These are phyloP conservation scores for Leptura quadrifasciata DNA, from an alignment of 2,888 invertebrate genomes.

Conservation along the genomic window DNA sequence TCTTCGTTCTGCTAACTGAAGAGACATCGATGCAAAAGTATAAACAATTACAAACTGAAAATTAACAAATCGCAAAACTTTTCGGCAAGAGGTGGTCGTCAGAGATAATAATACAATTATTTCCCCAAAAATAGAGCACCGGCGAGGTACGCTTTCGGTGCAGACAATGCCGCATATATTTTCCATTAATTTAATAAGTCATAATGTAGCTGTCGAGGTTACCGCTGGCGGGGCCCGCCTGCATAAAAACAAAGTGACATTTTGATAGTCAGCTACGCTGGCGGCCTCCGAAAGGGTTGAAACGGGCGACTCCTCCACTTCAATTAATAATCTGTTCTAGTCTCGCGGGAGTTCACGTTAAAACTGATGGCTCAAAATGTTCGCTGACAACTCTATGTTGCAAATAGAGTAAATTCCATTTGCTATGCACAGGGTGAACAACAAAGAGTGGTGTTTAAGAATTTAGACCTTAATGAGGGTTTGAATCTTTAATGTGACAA, in stretches of 20 bases:
- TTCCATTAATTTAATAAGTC: conserved; percentile 15
- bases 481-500: too few species aligned
- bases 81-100: background rate
- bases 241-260: conserved; percentile 19
- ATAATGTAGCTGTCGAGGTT: background rate
- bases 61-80: too few species aligned
- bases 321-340: conserved; percentile 15
- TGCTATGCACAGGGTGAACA: background rate
- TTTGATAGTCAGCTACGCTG: conserved; percentile 22
- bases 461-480: too few species aligned
- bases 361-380: conserved; percentile 8
- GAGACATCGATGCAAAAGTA: too few species aligned
- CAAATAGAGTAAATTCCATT: background rate
- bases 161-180: background rate
- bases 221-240: background rate
- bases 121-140: background rate
- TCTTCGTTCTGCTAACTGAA: too few species aligned
- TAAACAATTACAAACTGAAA: too few species aligned
- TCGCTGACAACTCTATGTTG: background rate
- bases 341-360: background rate
- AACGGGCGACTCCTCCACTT: conserved; percentile 18
- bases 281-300: conserved; percentile 14
- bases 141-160: background rate
- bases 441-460: too few species aligned
- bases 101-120: background rate